Conservation (phyloP, 2,113 vertebrate genomes). For the Xenotilapia leptura region DNA sequence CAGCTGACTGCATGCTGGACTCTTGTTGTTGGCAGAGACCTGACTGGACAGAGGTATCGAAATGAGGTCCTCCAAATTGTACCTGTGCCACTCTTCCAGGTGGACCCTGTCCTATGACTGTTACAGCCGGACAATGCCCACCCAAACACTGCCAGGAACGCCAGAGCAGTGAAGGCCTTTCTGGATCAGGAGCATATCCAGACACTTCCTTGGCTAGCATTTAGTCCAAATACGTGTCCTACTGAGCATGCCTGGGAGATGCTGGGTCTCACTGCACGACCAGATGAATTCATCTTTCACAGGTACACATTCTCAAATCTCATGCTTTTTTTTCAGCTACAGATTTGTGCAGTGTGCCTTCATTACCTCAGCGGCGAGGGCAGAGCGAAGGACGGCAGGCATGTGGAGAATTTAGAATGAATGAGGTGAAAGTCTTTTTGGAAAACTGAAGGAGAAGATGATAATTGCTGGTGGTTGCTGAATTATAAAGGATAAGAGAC, state of each 20-base stretch:
- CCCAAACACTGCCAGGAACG: not conserved
- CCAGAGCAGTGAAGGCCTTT: not conserved
- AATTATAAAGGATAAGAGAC: constrained; percentile 53
- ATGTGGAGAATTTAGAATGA: not conserved
- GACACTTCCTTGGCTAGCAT: not conserved
- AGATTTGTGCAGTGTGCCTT: not conserved
- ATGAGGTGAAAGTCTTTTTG: not conserved
- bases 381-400: not conserved
- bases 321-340: not conserved
- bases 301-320: not conserved
- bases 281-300: not conserved
- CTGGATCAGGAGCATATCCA: not conserved
- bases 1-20: not conserved
- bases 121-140: not conserved
- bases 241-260: not conserved
- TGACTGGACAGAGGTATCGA: not conserved
- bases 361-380: not conserved
- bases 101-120: not conserved
- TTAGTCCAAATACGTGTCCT: not conserved
- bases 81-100: not conserved
- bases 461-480: constrained; percentile 28
- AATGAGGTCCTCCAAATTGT: not conserved
- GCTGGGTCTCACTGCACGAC: not conserved
- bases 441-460: constrained; percentile 7
- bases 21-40: not conserved